A percentile compares a stretch with the other conserved stretches of the same genome.
These are phyloP conservation scores for Amphimallon solstitiale DNA, from an alignment of 2,888 invertebrate species.

Conservation along the genomic window DNA sequence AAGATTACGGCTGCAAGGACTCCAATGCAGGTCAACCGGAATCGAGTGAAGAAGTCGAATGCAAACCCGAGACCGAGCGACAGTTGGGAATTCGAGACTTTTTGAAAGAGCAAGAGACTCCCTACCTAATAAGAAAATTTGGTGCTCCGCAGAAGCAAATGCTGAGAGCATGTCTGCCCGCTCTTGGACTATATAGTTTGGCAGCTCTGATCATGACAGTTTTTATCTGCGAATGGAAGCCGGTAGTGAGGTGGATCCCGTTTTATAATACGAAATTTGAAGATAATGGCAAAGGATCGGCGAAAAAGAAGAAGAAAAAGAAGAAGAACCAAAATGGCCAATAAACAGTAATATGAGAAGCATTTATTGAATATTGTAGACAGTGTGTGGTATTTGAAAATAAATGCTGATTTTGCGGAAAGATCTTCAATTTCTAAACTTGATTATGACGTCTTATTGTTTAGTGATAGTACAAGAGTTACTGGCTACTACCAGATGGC, in stretches of 20 bases:
- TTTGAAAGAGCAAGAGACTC: not conserved
- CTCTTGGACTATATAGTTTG: not conserved
- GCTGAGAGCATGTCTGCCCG: not conserved
- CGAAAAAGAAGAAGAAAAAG: constrained; percentile 11
- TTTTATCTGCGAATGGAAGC: constrained; percentile 19
- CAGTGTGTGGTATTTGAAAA: too few species aligned
- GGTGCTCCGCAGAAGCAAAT: not conserved
- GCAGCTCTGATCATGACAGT: not conserved
- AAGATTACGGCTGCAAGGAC: constrained; percentile 2
- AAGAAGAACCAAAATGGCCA: not conserved
- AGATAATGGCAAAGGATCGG: not conserved
- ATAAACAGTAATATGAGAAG: too few species aligned
- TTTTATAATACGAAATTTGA: constrained; percentile 7
- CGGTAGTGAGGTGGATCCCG: constrained; percentile 3
- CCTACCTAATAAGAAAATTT: not conserved
- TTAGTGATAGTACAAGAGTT: too few species aligned
- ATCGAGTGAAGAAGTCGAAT: not conserved
- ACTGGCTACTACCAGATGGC: too few species aligned
- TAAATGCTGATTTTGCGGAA: too few species aligned
- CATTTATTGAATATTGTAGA: too few species aligned
- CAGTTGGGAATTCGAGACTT: not conserved
- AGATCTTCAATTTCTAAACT: too few species aligned
- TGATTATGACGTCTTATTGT: too few species aligned
- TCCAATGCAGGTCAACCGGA: not conserved
- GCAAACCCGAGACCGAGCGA: not conserved